phyloP scores from a whole-genome alignment of 92 coral and sea anemone species.

The Epizoanthus fatuus region DNA sequence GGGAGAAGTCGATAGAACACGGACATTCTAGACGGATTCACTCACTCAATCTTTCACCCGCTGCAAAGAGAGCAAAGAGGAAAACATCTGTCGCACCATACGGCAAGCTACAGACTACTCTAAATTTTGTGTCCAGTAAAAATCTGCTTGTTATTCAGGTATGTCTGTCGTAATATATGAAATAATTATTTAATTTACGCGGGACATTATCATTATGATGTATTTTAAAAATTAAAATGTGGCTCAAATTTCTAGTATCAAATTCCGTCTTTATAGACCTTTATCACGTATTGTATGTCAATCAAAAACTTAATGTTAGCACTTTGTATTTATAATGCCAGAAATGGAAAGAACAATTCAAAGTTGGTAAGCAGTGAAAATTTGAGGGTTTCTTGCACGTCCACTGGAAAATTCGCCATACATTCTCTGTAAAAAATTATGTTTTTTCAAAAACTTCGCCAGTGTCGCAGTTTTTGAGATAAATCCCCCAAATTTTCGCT shows the following conservation, averaged over 20 bases:
- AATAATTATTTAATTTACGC: constrained; percentile 11
- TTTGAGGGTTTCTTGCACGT: too few relatives aligned
- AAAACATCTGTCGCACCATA: constrained; percentile 79
- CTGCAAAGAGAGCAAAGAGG: constrained; percentile 41
- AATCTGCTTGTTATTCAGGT: constrained; percentile 87
- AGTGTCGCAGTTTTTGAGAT: too few relatives aligned
- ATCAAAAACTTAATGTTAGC: too few relatives aligned
- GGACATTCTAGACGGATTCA: constrained; percentile 4
- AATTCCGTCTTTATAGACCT: too few relatives aligned
- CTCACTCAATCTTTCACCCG: constrained; percentile 38
- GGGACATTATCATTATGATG: neutral
- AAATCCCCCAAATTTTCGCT: too few relatives aligned
- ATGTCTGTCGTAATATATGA: neutral
- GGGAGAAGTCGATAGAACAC: neutral
- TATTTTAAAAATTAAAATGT: neutral
- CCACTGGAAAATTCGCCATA: too few relatives aligned
- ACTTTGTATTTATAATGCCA: too few relatives aligned
- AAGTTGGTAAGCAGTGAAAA: too few relatives aligned
- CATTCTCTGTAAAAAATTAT: too few relatives aligned
- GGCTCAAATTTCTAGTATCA: neutral
- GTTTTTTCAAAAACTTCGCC: too few relatives aligned
- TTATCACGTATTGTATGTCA: too few relatives aligned
- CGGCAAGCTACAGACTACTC: constrained; percentile 83
- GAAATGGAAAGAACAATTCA: too few relatives aligned
- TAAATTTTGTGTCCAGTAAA: constrained; percentile 73